Base-by-base conservation (phyloP, 37 sponge, comb jelly and placozoan genomes). In the Mnemiopsis leidyi region DNA sequence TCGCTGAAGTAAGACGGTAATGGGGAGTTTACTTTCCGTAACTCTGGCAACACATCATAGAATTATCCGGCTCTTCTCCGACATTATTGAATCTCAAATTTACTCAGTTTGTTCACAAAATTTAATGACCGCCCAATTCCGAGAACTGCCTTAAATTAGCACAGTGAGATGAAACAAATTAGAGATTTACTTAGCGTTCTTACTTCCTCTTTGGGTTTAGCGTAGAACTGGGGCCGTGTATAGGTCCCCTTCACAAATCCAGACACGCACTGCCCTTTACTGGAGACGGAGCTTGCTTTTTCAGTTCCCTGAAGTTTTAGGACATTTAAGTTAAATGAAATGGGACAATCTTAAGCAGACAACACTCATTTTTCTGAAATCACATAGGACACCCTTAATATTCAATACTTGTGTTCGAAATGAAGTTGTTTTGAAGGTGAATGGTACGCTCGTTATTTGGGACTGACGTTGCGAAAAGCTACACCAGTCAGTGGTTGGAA, bases 211-310 rank as follows among this genome's bases (percentile, higher is more conserved):
- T 79, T 79, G 36, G 82, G 36, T 31, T 32, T 35, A 31, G 35
- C 37, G 21, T 79, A 79, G 82, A 79, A 79, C 23, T 3, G 23
- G 7, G 82, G 82, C 29, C 82, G 82, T 13, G 82, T 79, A 32
- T 79, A 79, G 36, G 82, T 79, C 13, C 82, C 82, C 82, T 79
- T 79, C 36, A 79, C 82, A 32, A 79, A 79, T 35, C 82, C 82
- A 33, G 82, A 79, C 21, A 79, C 82, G 21, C 82, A 33, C 82
- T 79, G 36, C 7, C 82, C 36, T 33, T 79, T 79, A 5, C 82
- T 33, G 33, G 37, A 36, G 5, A 79, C 82, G 2, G 82, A 16
- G 21, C 32, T 79, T 33, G 29, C 20, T 33, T 79, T 79, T 23
- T 79, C 82, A 13, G 82, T 79, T 29, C 82, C 82, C 82, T 28